Conservation (phyloP, 2,113 vertebrate species). For the Maccullochella peelii region DNA sequence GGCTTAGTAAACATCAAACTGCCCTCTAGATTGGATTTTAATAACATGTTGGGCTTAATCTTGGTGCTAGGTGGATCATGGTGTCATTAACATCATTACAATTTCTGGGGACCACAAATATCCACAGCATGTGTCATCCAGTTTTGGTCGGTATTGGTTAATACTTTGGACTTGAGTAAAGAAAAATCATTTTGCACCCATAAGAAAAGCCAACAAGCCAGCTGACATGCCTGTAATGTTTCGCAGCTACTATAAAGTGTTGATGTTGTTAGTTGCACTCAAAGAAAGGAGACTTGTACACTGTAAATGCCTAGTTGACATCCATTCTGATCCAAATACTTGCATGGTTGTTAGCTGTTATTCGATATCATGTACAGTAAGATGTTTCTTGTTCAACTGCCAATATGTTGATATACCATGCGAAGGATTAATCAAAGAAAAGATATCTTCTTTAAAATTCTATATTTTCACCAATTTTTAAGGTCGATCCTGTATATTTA, state of each 20-base stretch:
- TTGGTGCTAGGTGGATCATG: neutral
- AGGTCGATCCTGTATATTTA: constrained; percentile 68
- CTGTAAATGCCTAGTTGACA: neutral
- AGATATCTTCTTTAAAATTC: constrained; percentile 42
- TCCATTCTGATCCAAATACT: constrained; percentile 41
- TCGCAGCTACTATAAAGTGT: constrained; percentile 51
- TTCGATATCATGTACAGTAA: constrained; percentile 38
- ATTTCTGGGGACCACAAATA: constrained; percentile 27
- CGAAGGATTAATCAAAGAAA: constrained; percentile 49
- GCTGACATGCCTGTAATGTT: constrained; percentile 53
- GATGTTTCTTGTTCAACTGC: constrained; percentile 63
- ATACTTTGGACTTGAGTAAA: neutral
- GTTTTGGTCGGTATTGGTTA: neutral
- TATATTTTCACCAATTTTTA: constrained; percentile 70
- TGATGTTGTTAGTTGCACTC: constrained; percentile 58
- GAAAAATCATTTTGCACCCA: neutral
- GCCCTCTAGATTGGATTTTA: neutral
- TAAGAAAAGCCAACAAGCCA: constrained; percentile 7
- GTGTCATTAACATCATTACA: neutral
- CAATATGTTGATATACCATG: constrained; percentile 41
- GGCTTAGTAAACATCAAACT: neutral
- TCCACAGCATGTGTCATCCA: constrained; percentile 3
- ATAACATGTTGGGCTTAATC: neutral
- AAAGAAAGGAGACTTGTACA: constrained; percentile 11
- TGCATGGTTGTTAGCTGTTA: constrained; percentile 81